Base-by-base conservation (phyloP, 2,113 vertebrate genomes). In the Taxidea taxus region DNA sequence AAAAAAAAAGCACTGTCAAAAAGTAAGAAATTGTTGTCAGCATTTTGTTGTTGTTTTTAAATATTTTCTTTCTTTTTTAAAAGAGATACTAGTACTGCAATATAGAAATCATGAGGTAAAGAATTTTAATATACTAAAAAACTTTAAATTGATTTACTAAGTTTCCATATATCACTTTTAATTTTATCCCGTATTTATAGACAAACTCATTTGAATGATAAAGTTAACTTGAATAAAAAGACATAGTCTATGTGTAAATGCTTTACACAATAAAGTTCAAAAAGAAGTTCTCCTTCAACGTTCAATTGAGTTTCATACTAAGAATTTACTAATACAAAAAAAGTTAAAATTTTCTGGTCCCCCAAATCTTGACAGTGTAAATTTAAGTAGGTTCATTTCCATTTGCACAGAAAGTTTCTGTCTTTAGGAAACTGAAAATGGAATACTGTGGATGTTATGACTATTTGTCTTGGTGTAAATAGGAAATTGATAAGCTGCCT, bases 401-500 rank as follows among this genome's bases (percentile, higher is more conserved):
- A 95, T 97, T 98, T 98, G 90, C 47, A 85, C 96, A 84, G 90
- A 72, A 66, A 66, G 31, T 98, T 98, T 98, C 91, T 96, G 80
- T 96, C 56, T 98, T 97, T 91, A 96, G 85, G 97, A 97, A 98
- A 93, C 96, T 98, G 86, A 92, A 97, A 98, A 90, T 96, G 74
- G 94, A 98, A 97, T 97, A 96, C 85, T 95, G 95, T 97, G 96
- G 98, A 97, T 92, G 62, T 96, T 94, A 92, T 96, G 86, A 97
- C 95, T 97, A 72, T 98, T 81, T 87, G 97, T 97, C 97, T 97
- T 97, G 44, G 96, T 98, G 97, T 98, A 98, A 97, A 84, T 97
- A 94, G 96, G 83, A 98, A 98, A 92, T 87, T 94, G 97, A 96
- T 97, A 98, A 98, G 97, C 96, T 98, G 97, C 86, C 97, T 90